Conservation (phyloP, 2,113 vertebrate species). For the Cisticola juncidis region DNA sequence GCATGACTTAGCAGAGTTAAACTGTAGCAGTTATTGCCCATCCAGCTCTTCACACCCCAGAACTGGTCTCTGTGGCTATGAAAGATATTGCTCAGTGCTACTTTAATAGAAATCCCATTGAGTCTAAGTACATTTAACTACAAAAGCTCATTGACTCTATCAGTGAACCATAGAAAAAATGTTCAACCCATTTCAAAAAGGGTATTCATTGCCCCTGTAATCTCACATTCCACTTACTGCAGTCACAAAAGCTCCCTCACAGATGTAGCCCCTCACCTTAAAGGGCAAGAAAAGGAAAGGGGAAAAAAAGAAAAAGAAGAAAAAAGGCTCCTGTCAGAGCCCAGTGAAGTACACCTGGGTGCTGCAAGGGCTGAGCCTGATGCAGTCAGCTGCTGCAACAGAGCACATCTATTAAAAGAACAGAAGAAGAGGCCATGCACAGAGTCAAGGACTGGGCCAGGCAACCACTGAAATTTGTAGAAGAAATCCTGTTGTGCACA, state of each 20-base stretch:
- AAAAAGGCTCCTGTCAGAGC: neutral
- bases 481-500: neutral
- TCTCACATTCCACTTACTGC: neutral
- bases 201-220: neutral
- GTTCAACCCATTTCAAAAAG: neutral
- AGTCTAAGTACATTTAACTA: constrained; percentile 6
- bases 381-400: neutral
- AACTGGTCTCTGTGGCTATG: neutral
- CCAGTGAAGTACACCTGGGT: neutral
- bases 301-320: neutral
- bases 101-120: constrained; percentile 2
- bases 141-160: neutral
- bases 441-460: neutral
- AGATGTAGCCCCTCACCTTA: neutral
- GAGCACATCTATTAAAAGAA: neutral
- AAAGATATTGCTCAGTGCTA: neutral
- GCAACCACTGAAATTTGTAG: neutral
- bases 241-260: neutral
- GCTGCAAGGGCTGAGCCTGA: neutral
- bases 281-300: neutral
- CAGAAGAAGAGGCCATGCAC: neutral
- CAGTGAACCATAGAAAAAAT: constrained; percentile 27
- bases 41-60: neutral
- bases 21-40: neutral
- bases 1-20: neutral